phyloP scores from a whole-genome alignment of 92 coral and sea anemone genomes.

The Meandrina meandrites region DNA sequence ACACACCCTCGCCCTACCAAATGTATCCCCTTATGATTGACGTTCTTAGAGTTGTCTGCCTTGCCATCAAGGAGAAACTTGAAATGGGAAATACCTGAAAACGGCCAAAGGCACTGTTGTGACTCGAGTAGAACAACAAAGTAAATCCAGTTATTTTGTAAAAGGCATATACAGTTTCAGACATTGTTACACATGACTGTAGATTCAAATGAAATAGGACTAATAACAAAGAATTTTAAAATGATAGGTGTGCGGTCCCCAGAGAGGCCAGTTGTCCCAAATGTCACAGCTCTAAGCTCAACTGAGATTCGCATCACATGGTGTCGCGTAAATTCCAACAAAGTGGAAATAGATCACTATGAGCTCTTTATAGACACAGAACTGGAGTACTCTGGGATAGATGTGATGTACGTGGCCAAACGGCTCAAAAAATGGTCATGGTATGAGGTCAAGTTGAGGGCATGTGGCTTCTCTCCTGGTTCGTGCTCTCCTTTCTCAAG shows the following conservation, averaged over 20 bases:
- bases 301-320: conserved; percentile 92
- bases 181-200: no score
- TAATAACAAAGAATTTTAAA: no score
- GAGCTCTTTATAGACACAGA: conserved; percentile 90
- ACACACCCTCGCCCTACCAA: no score
- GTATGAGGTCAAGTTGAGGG: conserved; percentile 92
- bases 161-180: no score
- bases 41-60: no score
- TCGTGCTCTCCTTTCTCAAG: conserved; percentile 83
- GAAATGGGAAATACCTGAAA: no score
- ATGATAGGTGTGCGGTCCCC: conserved; percentile 66
- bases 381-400: conserved; percentile 94
- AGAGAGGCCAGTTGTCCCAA: conserved; percentile 90
- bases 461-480: conserved; percentile 85
- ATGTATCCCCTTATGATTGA: no score
- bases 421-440: conserved; percentile 86
- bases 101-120: no score
- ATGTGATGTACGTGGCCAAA: conserved; percentile 90
- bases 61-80: no score
- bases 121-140: no score
- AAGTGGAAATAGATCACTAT: conserved; percentile 85
- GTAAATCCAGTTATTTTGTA: no score
- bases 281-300: conserved; percentile 84
- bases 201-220: no score
- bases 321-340: conserved; percentile 91